Base-by-base conservation (phyloP, 2,113 vertebrate genomes). In the Catharus fuscescens region DNA sequence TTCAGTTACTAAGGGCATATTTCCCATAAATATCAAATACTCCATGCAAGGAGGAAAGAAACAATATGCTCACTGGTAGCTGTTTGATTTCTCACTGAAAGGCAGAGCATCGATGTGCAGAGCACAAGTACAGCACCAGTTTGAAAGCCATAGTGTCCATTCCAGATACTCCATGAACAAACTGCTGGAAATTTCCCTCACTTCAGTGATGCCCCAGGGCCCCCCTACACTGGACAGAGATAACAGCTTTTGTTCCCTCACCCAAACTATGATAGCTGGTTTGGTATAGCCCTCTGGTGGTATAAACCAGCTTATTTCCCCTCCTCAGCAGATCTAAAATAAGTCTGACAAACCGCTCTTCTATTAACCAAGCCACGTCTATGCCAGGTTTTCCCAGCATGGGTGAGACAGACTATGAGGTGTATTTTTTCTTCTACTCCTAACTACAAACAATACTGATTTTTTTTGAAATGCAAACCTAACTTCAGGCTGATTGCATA, bases 11-110 rank as follows among this genome's bases (percentile, higher is more conserved):
- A 62, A 52, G 48, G 73, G 56, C 83, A 44, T 31, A 47, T 71
- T 93, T 95, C 89, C 80, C 69, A 93, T 70, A 95, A 28, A 44
- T 72, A 76, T 86, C 80, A 67, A 90, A 86, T 71, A 62, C 26
- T 66, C 59, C 34, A 50, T 13, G 60, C 74, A 78, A 86, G 38
- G 47, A 72, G 56, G 50, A 62, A 50, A 81, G 89, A 29, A 73
- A 53, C 47, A 80, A 60, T 38, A 25, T 3, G 36, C 48, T 91
- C 31, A 5, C 52, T 62, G 20, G 18, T 34, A 36, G 47, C 1
- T 36, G 34, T 17, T 42, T 66, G 54, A 40, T 59, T 95, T 65
- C 90, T 77, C 81, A 57, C 62, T 65, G 45, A 82, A 48, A 61
- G 45, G 53, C 69, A 95, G 47, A 80, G 77, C 61, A 56, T 24